Conservation (phyloP, 2,888 invertebrate species). For the Drosophila acutilabella region DNA sequence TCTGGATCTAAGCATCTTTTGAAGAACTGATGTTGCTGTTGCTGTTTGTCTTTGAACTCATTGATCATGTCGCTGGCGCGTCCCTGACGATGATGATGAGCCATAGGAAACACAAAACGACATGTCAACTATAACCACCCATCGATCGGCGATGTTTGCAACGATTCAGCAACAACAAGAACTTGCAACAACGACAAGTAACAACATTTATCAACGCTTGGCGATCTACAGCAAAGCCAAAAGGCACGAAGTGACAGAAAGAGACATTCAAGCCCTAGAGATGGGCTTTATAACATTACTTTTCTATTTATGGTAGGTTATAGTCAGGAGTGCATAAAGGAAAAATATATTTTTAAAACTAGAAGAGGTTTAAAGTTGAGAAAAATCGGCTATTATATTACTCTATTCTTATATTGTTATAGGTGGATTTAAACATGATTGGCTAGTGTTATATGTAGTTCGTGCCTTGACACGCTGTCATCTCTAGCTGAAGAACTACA, state of each 20-base stretch:
- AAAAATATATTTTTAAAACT: too few relatives aligned
- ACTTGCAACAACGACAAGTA: conserved; percentile 77
- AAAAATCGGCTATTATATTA: too few relatives aligned
- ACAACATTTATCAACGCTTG: conserved; percentile 80
- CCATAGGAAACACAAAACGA: conserved; percentile 71
- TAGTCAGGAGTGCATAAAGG: too few relatives aligned
- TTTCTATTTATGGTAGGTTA: too few relatives aligned
- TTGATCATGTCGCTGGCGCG: conserved; percentile 59
- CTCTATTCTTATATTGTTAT: too few relatives aligned
- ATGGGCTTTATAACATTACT: neutral
- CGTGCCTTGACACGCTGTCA: conserved; percentile 25
- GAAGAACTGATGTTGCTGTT: neutral
- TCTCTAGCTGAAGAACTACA: conserved; percentile 42
- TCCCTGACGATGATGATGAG: conserved; percentile 59
- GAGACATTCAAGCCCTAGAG: conserved; percentile 4
- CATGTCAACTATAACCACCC: conserved; percentile 82
- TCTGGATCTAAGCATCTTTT: conserved; percentile 9
- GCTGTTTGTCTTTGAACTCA: conserved; percentile 38
- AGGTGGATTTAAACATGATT: neutral
- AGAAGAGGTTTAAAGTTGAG: too few relatives aligned
- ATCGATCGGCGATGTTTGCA: conserved; percentile 73
- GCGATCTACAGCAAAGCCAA: conserved; percentile 74
- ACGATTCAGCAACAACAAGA: conserved; percentile 45
- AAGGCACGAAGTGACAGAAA: conserved; percentile 61
- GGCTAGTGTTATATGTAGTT: too few relatives aligned